A percentile compares a stretch with the other conserved stretches of the same genome.
These are phyloP conservation scores for Cyphomyrmex costatus DNA, from an alignment of 1,140 invertebrate species.

Conservation along the genomic window DNA sequence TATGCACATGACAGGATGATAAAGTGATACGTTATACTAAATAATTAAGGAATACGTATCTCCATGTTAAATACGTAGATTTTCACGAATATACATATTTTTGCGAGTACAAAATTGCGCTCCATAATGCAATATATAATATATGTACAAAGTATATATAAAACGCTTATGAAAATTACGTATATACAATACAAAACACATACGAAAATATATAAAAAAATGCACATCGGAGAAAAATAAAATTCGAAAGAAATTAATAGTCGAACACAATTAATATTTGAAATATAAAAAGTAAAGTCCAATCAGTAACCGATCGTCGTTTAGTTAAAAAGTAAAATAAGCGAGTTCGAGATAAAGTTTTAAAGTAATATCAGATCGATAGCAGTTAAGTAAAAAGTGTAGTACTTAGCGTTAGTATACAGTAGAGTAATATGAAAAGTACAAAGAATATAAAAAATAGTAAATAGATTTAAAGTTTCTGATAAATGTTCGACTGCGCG, in stretches of 20 bases:
- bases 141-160: constrained; percentile 28
- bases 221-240: constrained; percentile 23
- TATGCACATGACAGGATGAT: too few species aligned
- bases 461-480: not conserved
- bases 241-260: not conserved
- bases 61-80: constrained; percentile 30
- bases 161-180: not conserved
- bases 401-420: not conserved
- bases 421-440: not conserved
- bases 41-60: constrained; percentile 27
- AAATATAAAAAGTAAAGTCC: not conserved
- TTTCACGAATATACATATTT: constrained; percentile 37
- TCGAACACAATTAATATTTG: constrained; percentile 17
- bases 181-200: constrained; percentile 30
- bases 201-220: not conserved
- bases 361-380: constrained; percentile 14
- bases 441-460: not conserved
- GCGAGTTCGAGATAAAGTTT: not conserved
- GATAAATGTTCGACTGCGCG: not conserved
- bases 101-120: constrained; percentile 41
- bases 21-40: constrained; percentile 13
- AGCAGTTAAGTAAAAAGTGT: constrained; percentile 2
- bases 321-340: constrained; percentile 1
- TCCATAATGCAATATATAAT: constrained; percentile 2
- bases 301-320: constrained; percentile 22